phyloP scores from a whole-genome alignment of 2,797 vertebrate species.

The Aldrovandia affinis region DNA sequence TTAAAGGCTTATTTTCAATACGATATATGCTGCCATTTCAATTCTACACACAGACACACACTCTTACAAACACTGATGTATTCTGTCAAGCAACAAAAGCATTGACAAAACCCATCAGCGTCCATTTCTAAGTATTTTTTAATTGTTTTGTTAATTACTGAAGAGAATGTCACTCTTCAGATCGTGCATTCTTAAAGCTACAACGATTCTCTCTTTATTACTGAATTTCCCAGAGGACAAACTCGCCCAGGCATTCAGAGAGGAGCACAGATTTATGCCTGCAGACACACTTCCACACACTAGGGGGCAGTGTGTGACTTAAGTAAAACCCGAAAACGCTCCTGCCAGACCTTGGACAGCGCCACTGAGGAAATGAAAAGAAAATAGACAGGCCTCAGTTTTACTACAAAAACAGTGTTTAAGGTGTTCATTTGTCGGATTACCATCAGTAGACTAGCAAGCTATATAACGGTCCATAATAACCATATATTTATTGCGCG shows the following conservation, averaged over 20 bases:
- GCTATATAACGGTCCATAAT: not conserved
- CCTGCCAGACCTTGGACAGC: slow-evolving; percentile 41
- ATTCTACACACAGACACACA: not conserved
- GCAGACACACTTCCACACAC: slow-evolving; percentile 52
- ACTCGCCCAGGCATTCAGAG: slow-evolving; percentile 30
- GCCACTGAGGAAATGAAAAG: slow-evolving; percentile 38
- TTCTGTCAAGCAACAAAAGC: slow-evolving; percentile 18
- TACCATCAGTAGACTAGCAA: slow-evolving; percentile 43
- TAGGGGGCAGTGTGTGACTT: slow-evolving; percentile 81
- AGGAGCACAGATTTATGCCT: slow-evolving; percentile 47
- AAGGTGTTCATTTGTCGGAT: slow-evolving; percentile 46
- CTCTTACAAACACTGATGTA: not conserved
- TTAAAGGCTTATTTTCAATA: not conserved
- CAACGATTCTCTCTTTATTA: slow-evolving; percentile 45
- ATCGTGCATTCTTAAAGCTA: slow-evolving; percentile 42
- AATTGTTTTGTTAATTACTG: slow-evolving; percentile 41
- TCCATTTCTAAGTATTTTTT: slow-evolving; percentile 28
- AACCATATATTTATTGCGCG: not conserved
- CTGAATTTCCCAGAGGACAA: slow-evolving; percentile 55
- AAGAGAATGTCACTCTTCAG: slow-evolving; percentile 43
- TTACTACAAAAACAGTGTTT: slow-evolving; percentile 37
- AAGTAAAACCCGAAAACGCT: slow-evolving; percentile 50
- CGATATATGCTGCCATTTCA: not conserved
- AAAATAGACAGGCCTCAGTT: slow-evolving; percentile 48
- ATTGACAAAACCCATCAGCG: slow-evolving; percentile 17